phyloP scores from a whole-genome alignment of 2,888 invertebrate species.

The Blomia tropicalis region DNA sequence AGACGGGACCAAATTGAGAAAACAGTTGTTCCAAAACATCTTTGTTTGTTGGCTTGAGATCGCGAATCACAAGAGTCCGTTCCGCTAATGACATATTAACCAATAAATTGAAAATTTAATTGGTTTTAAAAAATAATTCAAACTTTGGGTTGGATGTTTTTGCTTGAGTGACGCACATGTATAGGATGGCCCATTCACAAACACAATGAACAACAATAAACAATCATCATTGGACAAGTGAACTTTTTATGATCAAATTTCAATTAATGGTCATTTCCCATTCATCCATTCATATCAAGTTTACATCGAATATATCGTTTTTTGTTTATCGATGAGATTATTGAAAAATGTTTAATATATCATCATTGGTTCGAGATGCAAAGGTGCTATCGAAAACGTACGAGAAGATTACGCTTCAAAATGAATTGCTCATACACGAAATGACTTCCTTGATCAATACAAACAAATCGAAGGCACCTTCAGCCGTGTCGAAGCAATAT shows the following conservation, averaged over 20 bases:
- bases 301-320: no score
- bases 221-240: no score
- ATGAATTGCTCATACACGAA: not conserved
- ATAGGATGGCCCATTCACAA: no score
- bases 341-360: not conserved
- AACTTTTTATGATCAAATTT: no score
- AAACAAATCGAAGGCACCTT: not conserved
- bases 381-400: conserved; percentile 5
- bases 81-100: conserved; percentile 16
- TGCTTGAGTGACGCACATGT: no score
- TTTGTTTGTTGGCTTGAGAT: not conserved
- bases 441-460: not conserved
- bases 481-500: not conserved
- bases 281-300: no score
- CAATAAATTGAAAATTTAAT: no score
- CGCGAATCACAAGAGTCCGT: conserved; percentile 17
- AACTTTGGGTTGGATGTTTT: no score
- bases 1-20: conserved; percentile 15
- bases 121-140: no score
- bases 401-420: not conserved
- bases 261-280: no score
- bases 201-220: no score
- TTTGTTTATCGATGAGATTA: no score
- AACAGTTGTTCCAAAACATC: conserved; percentile 4
- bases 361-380: conserved; percentile 4